Evolutionary conservation across 2,113 vertebrate genomes (phyloP).

Genomic region (Desmodus rotundus): DNA sequence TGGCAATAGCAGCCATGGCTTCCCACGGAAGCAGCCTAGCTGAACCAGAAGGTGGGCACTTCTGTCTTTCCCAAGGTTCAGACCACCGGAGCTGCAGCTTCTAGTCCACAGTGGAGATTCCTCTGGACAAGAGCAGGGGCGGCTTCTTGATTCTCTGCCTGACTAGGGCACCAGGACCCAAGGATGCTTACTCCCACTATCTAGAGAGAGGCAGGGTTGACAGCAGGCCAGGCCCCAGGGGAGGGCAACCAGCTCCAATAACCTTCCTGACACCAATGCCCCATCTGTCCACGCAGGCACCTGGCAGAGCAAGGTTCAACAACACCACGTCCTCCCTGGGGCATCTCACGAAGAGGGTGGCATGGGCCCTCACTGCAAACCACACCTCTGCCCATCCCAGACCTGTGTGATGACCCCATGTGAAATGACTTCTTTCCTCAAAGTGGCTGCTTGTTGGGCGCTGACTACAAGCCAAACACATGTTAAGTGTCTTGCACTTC

Average conservation of each 20-base stretch:
- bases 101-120: not conserved
- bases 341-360: not conserved
- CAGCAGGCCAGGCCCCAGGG: not conserved
- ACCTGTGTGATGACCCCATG: not conserved
- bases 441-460: not conserved
- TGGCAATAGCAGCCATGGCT: slow-evolving; percentile 71
- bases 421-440: not conserved
- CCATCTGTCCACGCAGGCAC: not conserved
- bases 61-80: not conserved
- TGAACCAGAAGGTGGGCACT: no score
- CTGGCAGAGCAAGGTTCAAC: not conserved
- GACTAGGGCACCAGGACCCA: not conserved
- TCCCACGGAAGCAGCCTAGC: not conserved
- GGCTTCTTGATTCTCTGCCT: not conserved
- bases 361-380: not conserved
- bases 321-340: fast-evolving
- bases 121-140: not conserved
- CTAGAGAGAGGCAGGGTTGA: not conserved
- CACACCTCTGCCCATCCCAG: not conserved
- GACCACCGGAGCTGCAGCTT: not conserved
- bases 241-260: not conserved
- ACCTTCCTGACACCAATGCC: not conserved
- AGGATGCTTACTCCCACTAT: not conserved
- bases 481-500: not conserved
- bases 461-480: not conserved